A percentile compares a stretch with the other conserved stretches of the same genome.
phyloP scores from a whole-genome alignment of 1,140 invertebrate genomes.

The Hycleus phaleratus region DNA sequence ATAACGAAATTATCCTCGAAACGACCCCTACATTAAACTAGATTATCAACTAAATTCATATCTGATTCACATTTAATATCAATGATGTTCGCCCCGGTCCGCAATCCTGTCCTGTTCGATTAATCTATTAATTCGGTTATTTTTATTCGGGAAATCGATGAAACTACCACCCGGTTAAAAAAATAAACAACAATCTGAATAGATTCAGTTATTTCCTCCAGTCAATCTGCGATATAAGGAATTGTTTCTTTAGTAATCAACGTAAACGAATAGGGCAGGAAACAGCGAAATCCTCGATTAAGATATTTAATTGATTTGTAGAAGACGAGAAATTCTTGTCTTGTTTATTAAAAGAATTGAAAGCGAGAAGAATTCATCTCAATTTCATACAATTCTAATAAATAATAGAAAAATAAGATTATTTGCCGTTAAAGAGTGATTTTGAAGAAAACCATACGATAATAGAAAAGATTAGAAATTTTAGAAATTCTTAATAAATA shows the following conservation, averaged over 20 bases:
- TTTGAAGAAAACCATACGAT: no score
- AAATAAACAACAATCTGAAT: not conserved
- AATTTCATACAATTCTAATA: no score
- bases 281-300: constrained; percentile 17
- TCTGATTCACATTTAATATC: constrained; percentile 27
- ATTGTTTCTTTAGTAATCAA: constrained; percentile 16
- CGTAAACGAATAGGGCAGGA: constrained; percentile 8
- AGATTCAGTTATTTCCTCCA: constrained; percentile 13
- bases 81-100: constrained; percentile 12
- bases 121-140: constrained; percentile 22
- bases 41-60: constrained; percentile 22
- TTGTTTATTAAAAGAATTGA: no score
- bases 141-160: constrained; percentile 6
- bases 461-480: no score
- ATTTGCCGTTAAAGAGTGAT: no score
- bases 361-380: no score
- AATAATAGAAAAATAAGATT: no score
- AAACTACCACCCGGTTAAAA: not conserved
- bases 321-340: no score
- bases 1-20: constrained; percentile 18
- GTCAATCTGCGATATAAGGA: constrained; percentile 7
- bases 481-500: no score
- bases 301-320: constrained; percentile 11
- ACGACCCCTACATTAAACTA: constrained; percentile 16
- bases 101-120: constrained; percentile 21